phyloP scores from a whole-genome alignment of 92 coral and sea anemone genomes.

The Palythoa grandis region DNA sequence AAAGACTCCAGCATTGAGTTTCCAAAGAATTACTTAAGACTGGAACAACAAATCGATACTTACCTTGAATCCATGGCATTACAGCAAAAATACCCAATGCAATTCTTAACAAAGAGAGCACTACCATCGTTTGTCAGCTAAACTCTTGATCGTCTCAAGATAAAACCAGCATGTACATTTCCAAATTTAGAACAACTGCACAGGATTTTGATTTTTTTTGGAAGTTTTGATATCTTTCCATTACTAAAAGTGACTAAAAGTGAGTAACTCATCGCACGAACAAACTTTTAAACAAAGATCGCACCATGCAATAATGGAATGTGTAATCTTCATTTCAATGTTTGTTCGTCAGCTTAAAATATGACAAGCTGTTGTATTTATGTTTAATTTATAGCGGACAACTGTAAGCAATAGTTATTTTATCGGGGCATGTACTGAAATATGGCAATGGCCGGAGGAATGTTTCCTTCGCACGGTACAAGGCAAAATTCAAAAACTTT shows the following conservation, averaged over 20 bases:
- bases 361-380: not conserved
- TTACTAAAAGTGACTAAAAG: not conserved
- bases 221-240: not conserved
- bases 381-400: not conserved
- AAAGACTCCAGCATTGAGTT: not conserved
- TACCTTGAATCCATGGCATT: not conserved
- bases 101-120: not conserved
- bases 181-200: not conserved
- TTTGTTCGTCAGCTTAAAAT: not conserved
- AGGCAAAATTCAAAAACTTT: too few species aligned
- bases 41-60: not conserved
- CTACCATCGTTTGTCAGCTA: not conserved
- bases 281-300: not conserved
- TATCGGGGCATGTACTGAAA: not conserved
- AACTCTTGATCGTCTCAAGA: not conserved
- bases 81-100: not conserved
- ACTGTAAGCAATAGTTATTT: not conserved
- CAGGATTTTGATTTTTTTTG: not conserved
- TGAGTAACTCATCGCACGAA: not conserved
- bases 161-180: not conserved
- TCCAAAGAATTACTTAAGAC: not conserved
- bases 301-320: constrained; percentile 30
- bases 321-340: not conserved
- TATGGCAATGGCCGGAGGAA: not conserved
- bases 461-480: too few species aligned